These are phyloP conservation scores for Thamnaconus septentrionalis DNA, from an alignment of 2,113 vertebrate species.

Conservation along the genomic window DNA sequence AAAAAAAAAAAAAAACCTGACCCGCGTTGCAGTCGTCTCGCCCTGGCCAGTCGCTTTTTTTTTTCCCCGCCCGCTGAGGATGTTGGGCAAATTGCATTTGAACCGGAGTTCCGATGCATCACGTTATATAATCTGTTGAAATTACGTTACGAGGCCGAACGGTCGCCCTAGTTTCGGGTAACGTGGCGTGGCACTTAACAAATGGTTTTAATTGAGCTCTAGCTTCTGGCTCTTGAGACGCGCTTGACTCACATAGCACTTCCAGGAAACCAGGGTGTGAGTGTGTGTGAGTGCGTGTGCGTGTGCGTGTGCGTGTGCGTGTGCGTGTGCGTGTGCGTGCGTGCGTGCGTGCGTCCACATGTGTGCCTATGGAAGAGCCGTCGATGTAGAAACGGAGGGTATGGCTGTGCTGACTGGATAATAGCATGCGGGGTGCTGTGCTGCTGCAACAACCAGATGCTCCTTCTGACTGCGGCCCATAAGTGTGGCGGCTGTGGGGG, in stretches of 20 bases:
- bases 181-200: slow-evolving; percentile 65
- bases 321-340: slow-evolving; percentile 13
- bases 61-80: slow-evolving; percentile 37
- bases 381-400: slow-evolving; percentile 30
- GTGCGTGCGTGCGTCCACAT: slow-evolving; percentile 13
- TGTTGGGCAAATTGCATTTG: slow-evolving; percentile 37
- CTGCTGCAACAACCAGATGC: slow-evolving; percentile 71
- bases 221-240: slow-evolving; percentile 58
- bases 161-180: slow-evolving; percentile 64
- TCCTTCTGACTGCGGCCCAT: slow-evolving; percentile 67
- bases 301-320: slow-evolving; percentile 14
- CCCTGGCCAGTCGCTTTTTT: slow-evolving; percentile 7
- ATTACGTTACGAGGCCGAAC: slow-evolving; percentile 59
- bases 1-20: too few relatives aligned
- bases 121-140: slow-evolving; percentile 66
- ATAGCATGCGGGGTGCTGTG: slow-evolving; percentile 71
- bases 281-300: slow-evolving; percentile 8
- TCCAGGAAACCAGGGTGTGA: slow-evolving; percentile 7
- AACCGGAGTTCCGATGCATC: slow-evolving; percentile 52
- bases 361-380: slow-evolving; percentile 13
- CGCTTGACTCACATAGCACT: slow-evolving; percentile 39
- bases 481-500: slow-evolving; percentile 4
- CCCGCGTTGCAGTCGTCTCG: not conserved
- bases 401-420: slow-evolving; percentile 80
- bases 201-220: slow-evolving; percentile 68